Evolutionary conservation across 2,113 vertebrate genomes (phyloP).

Genomic region (Verasper variegatus): DNA sequence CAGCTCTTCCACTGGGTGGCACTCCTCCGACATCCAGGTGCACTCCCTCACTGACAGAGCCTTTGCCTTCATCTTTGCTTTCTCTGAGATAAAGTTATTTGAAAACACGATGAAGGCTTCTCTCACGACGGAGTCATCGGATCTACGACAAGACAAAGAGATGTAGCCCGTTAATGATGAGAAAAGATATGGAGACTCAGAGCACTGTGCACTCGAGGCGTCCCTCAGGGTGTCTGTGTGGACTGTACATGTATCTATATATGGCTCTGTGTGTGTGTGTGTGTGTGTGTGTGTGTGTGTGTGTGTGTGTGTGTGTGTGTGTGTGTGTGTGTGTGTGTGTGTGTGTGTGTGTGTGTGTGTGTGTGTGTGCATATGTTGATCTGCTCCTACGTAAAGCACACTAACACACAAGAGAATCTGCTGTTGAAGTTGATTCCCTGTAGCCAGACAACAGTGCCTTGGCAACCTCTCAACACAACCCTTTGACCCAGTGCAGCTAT

Average conservation of each 20-base stretch:
- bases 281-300: not conserved
- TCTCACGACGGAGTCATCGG: not conserved
- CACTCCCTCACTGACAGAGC: slow-evolving; percentile 66
- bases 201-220: not conserved
- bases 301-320: not conserved
- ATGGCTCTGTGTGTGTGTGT: not conserved
- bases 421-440: slow-evolving; percentile 32
- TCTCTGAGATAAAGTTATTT: slow-evolving; percentile 9
- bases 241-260: not conserved
- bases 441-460: slow-evolving; percentile 63
- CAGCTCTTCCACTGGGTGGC: slow-evolving; percentile 53
- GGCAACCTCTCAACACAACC: slow-evolving; percentile 59
- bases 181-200: not conserved
- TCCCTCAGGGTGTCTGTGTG: slow-evolving; percentile 6
- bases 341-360: not conserved
- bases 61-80: slow-evolving; percentile 66
- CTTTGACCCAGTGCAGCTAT: slow-evolving; percentile 11
- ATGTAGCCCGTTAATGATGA: not conserved
- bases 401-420: slow-evolving; percentile 46
- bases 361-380: slow-evolving; percentile 2
- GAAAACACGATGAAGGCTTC: not conserved
- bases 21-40: slow-evolving; percentile 74
- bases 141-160: not conserved
- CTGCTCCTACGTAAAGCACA: slow-evolving; percentile 22
- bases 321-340: slow-evolving; percentile 9